phyloP scores from a whole-genome alignment of 2,113 vertebrate genomes.

The Lagopus muta region DNA sequence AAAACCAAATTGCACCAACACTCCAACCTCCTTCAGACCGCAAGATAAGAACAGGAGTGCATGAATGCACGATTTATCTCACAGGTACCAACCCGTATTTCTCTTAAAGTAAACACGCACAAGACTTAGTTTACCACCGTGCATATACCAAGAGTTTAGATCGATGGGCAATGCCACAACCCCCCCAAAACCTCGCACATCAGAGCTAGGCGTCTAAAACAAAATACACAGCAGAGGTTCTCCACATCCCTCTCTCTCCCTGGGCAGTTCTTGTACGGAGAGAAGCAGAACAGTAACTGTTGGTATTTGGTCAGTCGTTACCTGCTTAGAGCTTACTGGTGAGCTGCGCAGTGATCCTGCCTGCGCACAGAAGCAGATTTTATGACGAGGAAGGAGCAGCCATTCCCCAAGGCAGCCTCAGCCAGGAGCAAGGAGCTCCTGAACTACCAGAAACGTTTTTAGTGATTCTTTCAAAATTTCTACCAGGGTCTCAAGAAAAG shows the following conservation, averaged over 20 bases:
- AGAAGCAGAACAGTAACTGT: not conserved
- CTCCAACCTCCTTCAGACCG: not conserved
- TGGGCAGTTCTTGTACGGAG: not conserved
- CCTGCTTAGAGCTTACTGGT: rapidly evolving
- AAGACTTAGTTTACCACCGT: not conserved
- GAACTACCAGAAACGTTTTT: not conserved
- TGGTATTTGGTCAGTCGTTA: not conserved
- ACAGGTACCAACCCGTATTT: not conserved
- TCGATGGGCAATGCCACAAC: rapidly evolving
- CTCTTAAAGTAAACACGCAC: not conserved
- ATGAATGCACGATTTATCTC: rapidly evolving
- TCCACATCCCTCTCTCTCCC: too few species aligned
- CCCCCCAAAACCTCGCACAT: too few species aligned
- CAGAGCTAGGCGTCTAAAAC: not conserved
- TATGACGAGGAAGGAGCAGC: not conserved
- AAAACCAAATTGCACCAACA: not conserved
- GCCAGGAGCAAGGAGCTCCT: not conserved
- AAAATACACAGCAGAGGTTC: rapidly evolving
- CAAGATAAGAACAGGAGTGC: not conserved
- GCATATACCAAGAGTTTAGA: not conserved
- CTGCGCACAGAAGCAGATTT: not conserved
- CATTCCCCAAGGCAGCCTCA: not conserved
- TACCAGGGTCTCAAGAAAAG: not conserved
- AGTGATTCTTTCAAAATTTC: not conserved
- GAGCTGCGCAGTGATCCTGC: not conserved